Evolutionary conservation across 2,113 vertebrate genomes (phyloP).

Genomic region (Maccullochella peelii): DNA sequence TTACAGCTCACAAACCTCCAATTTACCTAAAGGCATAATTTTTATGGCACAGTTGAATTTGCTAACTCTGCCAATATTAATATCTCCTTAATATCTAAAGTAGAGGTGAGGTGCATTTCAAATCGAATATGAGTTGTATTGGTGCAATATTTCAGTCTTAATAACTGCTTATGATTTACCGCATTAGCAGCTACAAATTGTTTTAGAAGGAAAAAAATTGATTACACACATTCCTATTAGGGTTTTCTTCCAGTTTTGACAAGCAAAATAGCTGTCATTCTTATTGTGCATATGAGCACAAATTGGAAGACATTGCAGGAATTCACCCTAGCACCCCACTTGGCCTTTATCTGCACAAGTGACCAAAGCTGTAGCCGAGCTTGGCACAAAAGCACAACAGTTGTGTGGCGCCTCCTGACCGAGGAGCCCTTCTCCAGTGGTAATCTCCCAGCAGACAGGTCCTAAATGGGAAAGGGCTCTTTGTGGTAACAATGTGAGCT

Average conservation of each 20-base stretch:
- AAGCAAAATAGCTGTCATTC: neutral
- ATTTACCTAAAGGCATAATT: conserved; percentile 39
- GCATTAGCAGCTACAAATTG: too few relatives aligned
- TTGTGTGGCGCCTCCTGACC: conserved; percentile 48
- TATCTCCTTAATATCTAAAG: conserved; percentile 22
- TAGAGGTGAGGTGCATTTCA: neutral
- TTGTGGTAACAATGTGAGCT: conserved; percentile 55
- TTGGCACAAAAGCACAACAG: conserved; percentile 42
- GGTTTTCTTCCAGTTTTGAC: neutral
- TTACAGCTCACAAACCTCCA: conserved; percentile 46
- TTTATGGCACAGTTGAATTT: conserved; percentile 20
- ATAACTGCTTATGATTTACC: too few relatives aligned
- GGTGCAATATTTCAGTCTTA: neutral
- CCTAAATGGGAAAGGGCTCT: conserved; percentile 72
- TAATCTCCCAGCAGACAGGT: conserved; percentile 75
- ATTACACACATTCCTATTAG: neutral
- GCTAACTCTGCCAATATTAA: conserved; percentile 20
- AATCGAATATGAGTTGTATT: conserved; percentile 13
- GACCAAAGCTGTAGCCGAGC: conserved; percentile 23
- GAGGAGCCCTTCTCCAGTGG: conserved; percentile 48
- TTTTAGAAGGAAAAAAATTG: neutral
- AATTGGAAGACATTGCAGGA: conserved; percentile 1
- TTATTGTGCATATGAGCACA: neutral
- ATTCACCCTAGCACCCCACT: neutral
- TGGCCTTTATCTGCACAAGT: conserved; percentile 33